Conservation (phyloP, 2,888 invertebrate species). For the Nephrotoma guestfalica region DNA sequence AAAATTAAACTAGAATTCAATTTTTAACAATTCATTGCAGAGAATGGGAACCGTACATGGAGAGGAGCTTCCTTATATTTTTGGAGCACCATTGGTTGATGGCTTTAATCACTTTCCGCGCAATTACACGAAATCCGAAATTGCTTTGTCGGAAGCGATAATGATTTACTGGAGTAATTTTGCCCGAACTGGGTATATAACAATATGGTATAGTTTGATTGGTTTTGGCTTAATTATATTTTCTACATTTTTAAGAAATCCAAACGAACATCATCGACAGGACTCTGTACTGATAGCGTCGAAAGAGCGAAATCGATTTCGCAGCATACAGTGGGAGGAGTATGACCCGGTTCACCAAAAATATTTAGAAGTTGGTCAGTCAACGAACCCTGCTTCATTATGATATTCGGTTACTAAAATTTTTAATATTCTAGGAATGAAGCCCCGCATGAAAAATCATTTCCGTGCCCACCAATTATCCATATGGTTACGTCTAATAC, state of each 20-base stretch:
- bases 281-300: slow-evolving; percentile 64
- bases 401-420: neutral
- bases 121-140: slow-evolving; percentile 79
- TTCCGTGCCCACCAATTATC: slow-evolving; percentile 90
- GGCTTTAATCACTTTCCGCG: slow-evolving; percentile 67
- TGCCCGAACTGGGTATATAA: slow-evolving; percentile 61
- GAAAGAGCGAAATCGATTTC: slow-evolving; percentile 70
- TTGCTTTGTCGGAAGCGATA: slow-evolving; percentile 72
- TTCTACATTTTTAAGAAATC: slow-evolving; percentile 44
- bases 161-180: slow-evolving; percentile 83
- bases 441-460: slow-evolving; percentile 82
- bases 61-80: slow-evolving; percentile 80
- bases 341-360: slow-evolving; percentile 88
- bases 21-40: slow-evolving; percentile 31
- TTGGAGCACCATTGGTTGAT: slow-evolving; percentile 79
- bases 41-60: slow-evolving; percentile 86
- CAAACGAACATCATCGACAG: slow-evolving; percentile 68
- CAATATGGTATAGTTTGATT: too few relatives aligned
- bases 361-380: slow-evolving; percentile 79
- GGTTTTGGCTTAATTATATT: neutral
- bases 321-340: slow-evolving; percentile 77
- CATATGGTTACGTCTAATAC: slow-evolving; percentile 87
- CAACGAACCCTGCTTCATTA: neutral
- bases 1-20: neutral
- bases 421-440: slow-evolving; percentile 48